Evolutionary conservation across 2,797 vertebrate species (phyloP).

Genomic region (Protonibea diacanthus): DNA sequence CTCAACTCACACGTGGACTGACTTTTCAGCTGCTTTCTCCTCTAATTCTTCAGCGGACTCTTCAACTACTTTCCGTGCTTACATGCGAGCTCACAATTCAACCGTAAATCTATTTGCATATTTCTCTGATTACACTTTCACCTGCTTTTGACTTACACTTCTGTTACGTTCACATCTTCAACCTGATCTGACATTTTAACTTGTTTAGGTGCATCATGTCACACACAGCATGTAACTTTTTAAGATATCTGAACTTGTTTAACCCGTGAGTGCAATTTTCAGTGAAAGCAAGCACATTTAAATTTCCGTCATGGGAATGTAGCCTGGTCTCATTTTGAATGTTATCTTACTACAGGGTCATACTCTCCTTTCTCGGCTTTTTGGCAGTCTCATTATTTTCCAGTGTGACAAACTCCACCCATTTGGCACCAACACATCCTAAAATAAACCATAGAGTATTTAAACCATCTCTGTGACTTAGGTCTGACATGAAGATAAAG

Average conservation of each 20-base stretch:
- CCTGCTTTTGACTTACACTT: neutral
- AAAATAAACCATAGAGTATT: constrained; percentile 57
- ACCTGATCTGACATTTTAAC: too few relatives aligned
- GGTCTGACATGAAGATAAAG: constrained; percentile 53
- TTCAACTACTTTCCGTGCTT: neutral
- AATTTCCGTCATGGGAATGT: neutral
- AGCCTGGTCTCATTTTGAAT: neutral
- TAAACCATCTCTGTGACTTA: constrained; percentile 42
- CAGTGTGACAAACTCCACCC: constrained; percentile 40
- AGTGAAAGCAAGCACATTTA: neutral
- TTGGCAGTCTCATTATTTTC: constrained; percentile 53
- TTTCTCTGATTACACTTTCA: neutral
- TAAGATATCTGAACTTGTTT: neutral
- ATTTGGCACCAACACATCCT: constrained; percentile 36
- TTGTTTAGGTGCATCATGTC: neutral
- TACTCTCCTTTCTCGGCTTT: constrained; percentile 26
- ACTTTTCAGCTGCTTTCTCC: neutral
- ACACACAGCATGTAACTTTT: too few relatives aligned
- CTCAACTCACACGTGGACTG: neutral
- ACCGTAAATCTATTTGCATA: neutral
- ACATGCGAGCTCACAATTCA: neutral
- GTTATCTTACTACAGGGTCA: constrained; percentile 39
- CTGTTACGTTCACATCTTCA: neutral
- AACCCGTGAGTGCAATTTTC: neutral
- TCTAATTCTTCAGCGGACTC: neutral